Conservation (phyloP, 2,888 invertebrate genomes). For the Dorcus parallelipipedus region DNA sequence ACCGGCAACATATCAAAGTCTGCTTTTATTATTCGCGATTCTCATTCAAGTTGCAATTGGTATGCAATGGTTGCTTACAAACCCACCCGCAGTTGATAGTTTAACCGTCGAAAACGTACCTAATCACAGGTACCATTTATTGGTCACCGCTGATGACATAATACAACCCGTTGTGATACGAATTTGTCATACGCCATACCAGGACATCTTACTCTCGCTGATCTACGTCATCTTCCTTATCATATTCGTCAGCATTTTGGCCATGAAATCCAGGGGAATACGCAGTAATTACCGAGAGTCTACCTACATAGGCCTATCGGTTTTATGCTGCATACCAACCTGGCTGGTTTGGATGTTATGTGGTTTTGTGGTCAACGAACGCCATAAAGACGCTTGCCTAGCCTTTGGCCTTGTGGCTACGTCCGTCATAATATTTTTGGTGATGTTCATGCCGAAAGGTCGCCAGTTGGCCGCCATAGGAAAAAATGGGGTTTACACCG, state of each 20-base stretch:
- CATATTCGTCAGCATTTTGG: constrained; percentile 78
- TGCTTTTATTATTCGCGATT: constrained; percentile 85
- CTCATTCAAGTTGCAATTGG: constrained; percentile 85
- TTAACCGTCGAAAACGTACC: constrained; percentile 44
- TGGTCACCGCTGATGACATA: constrained; percentile 46
- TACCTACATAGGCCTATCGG: constrained; percentile 85
- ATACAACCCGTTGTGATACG: constrained; percentile 43
- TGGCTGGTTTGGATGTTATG: constrained; percentile 84
- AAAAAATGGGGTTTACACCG: constrained; percentile 79
- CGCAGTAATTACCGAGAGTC: constrained; percentile 93
- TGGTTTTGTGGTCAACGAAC: constrained; percentile 73
- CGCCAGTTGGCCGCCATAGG: constrained; percentile 89
- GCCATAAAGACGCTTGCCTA: constrained; percentile 81
- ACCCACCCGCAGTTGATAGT: constrained; percentile 63
- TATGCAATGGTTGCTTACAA: constrained; percentile 79
- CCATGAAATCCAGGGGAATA: constrained; percentile 81
- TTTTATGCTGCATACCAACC: constrained; percentile 81
- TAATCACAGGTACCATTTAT: constrained; percentile 44
- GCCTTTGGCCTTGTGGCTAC: constrained; percentile 86
- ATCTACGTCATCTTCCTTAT: constrained; percentile 83
- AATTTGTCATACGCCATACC: constrained; percentile 65
- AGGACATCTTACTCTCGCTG: constrained; percentile 72
- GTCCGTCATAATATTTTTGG: constrained; percentile 79
- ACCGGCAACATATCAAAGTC: constrained; percentile 87
- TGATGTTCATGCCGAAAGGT: constrained; percentile 94